Evolutionary conservation across 2,113 vertebrate genomes (phyloP).

Genomic region (Notarius lentiginosus): DNA sequence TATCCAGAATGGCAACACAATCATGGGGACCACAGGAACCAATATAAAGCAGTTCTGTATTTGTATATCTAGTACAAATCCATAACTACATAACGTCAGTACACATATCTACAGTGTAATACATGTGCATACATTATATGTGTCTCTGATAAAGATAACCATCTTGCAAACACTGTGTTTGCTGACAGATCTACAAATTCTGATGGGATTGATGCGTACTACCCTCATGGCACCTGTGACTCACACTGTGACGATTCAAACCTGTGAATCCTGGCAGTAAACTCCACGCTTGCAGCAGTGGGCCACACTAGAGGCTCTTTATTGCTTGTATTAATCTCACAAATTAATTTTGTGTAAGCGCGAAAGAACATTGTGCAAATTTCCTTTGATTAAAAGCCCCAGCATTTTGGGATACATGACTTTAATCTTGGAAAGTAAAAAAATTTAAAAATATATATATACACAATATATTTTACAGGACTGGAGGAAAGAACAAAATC

Average conservation of each 20-base stretch:
- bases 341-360: constrained; percentile 43
- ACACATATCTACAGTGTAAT: not conserved
- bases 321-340: constrained; percentile 44
- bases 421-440: constrained; percentile 39
- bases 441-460: not conserved
- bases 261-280: not conserved
- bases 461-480: constrained; percentile 21
- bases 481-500: constrained; percentile 35
- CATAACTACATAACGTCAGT: not conserved
- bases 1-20: not conserved
- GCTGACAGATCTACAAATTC: not conserved
- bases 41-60: not conserved
- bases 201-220: not conserved
- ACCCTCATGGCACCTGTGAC: not conserved
- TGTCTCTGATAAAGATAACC: not conserved
- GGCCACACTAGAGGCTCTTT: constrained; percentile 17
- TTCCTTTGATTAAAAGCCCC: constrained; percentile 49
- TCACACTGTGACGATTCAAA: not conserved
- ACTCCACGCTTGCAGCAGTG: not conserved
- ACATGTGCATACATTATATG: not conserved
- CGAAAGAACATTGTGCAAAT: constrained; percentile 36
- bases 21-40: not conserved
- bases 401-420: constrained; percentile 41
- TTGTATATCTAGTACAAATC: constrained; percentile 1
- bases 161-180: not conserved